Conservation (phyloP, 2,797 vertebrate genomes). For the Setipinna tenuifilis region DNA sequence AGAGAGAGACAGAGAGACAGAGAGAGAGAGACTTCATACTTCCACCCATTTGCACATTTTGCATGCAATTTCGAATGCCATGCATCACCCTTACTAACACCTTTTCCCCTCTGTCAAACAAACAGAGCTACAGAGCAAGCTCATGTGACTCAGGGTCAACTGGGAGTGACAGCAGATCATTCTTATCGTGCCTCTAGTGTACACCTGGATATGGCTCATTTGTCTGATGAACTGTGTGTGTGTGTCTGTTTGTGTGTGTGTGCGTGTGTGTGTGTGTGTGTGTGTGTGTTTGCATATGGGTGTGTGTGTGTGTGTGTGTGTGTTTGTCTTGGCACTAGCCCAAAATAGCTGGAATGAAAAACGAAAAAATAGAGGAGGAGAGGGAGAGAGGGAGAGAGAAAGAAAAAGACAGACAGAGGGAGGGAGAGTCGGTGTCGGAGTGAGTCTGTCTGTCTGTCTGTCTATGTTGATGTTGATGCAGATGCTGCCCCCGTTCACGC, state of each 20-base stretch:
- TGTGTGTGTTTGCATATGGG: not conserved
- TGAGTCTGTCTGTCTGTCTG: not conserved
- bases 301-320: not conserved
- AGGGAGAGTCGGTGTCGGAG: not conserved
- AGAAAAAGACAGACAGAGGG: too few relatives aligned
- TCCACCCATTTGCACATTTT: not conserved
- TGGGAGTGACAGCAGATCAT: not conserved
- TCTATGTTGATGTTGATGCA: too few relatives aligned
- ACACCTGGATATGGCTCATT: not conserved
- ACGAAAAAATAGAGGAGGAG: too few relatives aligned
- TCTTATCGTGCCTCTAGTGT: not conserved
- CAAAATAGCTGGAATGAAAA: too few relatives aligned
- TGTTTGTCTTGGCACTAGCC: not conserved
- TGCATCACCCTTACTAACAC: constrained; percentile 23
- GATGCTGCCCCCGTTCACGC: too few relatives aligned
- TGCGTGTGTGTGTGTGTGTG: not conserved
- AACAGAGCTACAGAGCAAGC: not conserved
- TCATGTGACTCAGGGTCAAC: not conserved
- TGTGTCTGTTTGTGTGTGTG: not conserved
- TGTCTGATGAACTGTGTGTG: not conserved
- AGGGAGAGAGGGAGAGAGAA: too few relatives aligned
- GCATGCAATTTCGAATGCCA: constrained; percentile 30
- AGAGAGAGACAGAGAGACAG: not conserved
- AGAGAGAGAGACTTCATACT: not conserved
- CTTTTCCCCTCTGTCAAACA: constrained; percentile 1